Evolutionary conservation across 2,888 invertebrate genomes (phyloP).

Genomic region (Dorcus hopei): DNA sequence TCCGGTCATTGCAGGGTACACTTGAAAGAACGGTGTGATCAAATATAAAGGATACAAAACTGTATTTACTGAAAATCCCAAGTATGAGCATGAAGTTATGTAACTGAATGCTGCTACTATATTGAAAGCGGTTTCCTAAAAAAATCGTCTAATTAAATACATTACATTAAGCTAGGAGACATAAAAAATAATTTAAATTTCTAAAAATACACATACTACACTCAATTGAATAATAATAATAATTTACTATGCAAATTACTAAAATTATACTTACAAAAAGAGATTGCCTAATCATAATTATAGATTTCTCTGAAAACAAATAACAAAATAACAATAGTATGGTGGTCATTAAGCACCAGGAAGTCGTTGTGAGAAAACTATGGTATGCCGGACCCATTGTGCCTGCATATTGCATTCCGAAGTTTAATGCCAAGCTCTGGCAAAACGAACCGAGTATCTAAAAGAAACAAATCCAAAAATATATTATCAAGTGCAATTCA

Average conservation of each 20-base stretch:
- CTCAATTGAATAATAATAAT: too few relatives aligned
- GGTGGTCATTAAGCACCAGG: slow-evolving; percentile 77
- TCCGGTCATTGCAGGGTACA: slow-evolving; percentile 86
- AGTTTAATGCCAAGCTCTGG: slow-evolving; percentile 75
- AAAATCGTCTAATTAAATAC: slow-evolving; percentile 19
- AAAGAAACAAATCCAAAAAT: slow-evolving; percentile 23
- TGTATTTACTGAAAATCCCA: slow-evolving; percentile 74
- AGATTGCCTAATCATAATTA: slow-evolving; percentile 72
- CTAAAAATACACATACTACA: too few relatives aligned
- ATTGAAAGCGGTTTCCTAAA: slow-evolving; percentile 79
- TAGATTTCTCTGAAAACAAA: slow-evolving; percentile 73
- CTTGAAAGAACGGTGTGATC: slow-evolving; percentile 70
- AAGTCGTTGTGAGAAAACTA: slow-evolving; percentile 76
- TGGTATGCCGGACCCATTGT: slow-evolving; percentile 77
- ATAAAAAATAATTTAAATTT: too few relatives aligned
- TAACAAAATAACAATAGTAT: slow-evolving; percentile 73
- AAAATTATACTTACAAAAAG: slow-evolving; percentile 67
- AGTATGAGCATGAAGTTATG: slow-evolving; percentile 73
- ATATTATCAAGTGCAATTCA: background rate
- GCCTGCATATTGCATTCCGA: slow-evolving; percentile 69
- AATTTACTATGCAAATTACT: too few relatives aligned
- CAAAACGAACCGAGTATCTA: slow-evolving; percentile 78
- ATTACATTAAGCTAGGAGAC: background rate
- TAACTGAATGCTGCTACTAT: slow-evolving; percentile 73
- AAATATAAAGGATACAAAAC: slow-evolving; percentile 75